phyloP scores from a whole-genome alignment of 2,888 invertebrate species.

The Allophyes oxyacanthae region DNA sequence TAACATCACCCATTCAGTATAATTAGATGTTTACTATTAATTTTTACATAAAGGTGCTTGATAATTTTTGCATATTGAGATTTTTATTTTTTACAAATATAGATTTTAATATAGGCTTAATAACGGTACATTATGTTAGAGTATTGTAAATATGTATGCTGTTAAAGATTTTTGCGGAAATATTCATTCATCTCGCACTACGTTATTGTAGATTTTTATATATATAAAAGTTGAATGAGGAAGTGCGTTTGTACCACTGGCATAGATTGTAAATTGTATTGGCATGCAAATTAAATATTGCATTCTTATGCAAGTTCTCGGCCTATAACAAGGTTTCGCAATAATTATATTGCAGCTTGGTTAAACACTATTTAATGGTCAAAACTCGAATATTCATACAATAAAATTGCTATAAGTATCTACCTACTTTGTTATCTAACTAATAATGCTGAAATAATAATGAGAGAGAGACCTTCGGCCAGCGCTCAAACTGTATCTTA shows the following conservation, averaged over 20 bases:
- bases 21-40: conserved; percentile 49
- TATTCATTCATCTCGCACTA: conserved; percentile 46
- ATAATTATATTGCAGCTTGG: conserved; percentile 23
- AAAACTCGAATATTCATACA: conserved; percentile 3
- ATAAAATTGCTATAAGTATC: no score
- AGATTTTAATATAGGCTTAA: conserved; percentile 53
- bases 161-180: conserved; percentile 55
- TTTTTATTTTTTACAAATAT: conserved; percentile 66
- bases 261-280: conserved; percentile 15
- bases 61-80: conserved; percentile 65
- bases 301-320: conserved; percentile 7
- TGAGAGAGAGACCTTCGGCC: background rate
- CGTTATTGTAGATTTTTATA: conserved; percentile 49
- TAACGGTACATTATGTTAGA: conserved; percentile 46
- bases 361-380: conserved; percentile 4
- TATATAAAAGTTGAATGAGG: conserved; percentile 34
- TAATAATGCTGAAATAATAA: background rate
- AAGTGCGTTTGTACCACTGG: conserved; percentile 48
- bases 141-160: conserved; percentile 57
- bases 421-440: no score
- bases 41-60: conserved; percentile 70
- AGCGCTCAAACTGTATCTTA: conserved; percentile 10
- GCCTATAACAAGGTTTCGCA: conserved; percentile 14
- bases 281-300: conserved; percentile 7
- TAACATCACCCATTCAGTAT: conserved; percentile 38